A percentile compares a stretch with the other conserved stretches of the same genome.
Evolutionary conservation across 2,113 vertebrate genomes (phyloP).

Genomic region (Hymenochirus boettgeri): DNA sequence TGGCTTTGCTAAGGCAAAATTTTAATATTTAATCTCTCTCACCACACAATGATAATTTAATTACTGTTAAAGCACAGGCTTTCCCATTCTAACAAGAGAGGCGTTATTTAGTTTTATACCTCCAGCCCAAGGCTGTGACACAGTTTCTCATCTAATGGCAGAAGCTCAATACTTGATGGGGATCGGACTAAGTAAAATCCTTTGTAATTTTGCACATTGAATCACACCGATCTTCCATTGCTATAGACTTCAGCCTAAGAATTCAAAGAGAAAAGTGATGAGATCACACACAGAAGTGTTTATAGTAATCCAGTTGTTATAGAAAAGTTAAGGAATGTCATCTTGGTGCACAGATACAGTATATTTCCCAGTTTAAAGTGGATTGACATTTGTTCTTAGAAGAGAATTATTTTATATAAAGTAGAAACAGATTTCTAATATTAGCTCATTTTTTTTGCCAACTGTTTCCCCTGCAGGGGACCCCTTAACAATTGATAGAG

Average conservation of each 20-base stretch:
- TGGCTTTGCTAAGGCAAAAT: too few relatives aligned
- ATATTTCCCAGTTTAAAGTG: slow-evolving; percentile 1
- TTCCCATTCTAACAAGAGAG: slow-evolving; percentile 16
- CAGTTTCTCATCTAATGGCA: slow-evolving; percentile 29
- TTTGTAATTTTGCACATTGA: slow-evolving; percentile 35
- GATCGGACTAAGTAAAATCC: slow-evolving; percentile 38
- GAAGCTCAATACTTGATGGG: slow-evolving; percentile 21
- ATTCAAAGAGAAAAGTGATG: slow-evolving; percentile 34
- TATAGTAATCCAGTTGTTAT: slow-evolving; percentile 40
- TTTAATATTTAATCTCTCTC: too few relatives aligned
- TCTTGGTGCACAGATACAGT: slow-evolving; percentile 14
- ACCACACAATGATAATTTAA: not conserved
- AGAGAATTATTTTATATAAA: too few relatives aligned
- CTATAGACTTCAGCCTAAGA: slow-evolving; percentile 29
- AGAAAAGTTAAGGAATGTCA: slow-evolving; percentile 31
- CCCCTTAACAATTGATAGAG: too few relatives aligned
- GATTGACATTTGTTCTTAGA: slow-evolving; percentile 31
- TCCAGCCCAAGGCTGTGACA: slow-evolving; percentile 12
- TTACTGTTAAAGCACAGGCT: slow-evolving; percentile 31
- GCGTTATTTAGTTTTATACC: slow-evolving; percentile 33
- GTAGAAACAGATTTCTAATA: too few relatives aligned
- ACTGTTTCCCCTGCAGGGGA: too few relatives aligned
- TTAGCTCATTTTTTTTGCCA: too few relatives aligned
- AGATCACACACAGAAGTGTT: slow-evolving; percentile 42
- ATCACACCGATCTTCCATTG: slow-evolving; percentile 33